Evolutionary conservation across 1,140 invertebrate species (phyloP).

Genomic region (Drosophila murphyi): DNA sequence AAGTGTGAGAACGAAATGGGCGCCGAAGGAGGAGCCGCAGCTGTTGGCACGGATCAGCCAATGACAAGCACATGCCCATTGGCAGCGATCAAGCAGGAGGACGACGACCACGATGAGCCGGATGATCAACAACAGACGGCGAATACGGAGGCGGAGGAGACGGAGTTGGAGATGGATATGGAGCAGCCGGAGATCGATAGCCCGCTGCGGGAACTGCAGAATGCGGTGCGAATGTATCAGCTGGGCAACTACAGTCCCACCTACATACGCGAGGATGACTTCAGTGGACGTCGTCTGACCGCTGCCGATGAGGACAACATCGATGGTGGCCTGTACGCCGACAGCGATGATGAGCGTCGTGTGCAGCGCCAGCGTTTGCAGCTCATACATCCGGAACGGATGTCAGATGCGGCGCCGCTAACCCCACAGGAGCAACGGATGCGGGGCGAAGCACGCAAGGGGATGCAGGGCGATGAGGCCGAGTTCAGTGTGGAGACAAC

Average conservation of each 20-base stretch:
- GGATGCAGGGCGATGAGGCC: conserved; percentile 95
- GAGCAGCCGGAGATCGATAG: conserved; percentile 65
- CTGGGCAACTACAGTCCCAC: conserved; percentile 93
- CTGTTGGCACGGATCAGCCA: too few relatives aligned
- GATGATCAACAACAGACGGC: conserved; percentile 42
- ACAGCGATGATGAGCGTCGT: conserved; percentile 64
- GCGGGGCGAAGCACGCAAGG: conserved; percentile 92
- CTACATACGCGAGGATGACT: conserved; percentile 86
- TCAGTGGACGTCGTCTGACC: conserved; percentile 41
- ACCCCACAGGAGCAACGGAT: conserved; percentile 87
- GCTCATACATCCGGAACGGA: conserved; percentile 58
- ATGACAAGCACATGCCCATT: conserved; percentile 10
- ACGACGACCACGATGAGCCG: conserved; percentile 14
- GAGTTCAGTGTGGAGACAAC: conserved; percentile 96
- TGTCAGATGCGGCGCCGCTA: conserved; percentile 25
- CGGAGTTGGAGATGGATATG: background rate
- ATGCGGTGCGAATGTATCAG: conserved; percentile 88
- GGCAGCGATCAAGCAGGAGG: conserved; percentile 24
- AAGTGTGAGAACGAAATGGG: conserved; percentile 88
- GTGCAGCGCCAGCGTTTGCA: conserved; percentile 57
- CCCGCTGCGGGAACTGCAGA: conserved; percentile 87
- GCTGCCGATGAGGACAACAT: conserved; percentile 86
- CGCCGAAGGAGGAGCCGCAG: conserved; percentile 3
- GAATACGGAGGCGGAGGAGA: conserved; percentile 12
- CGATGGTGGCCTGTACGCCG: conserved; percentile 87